Percentiles rank a stretch among this genome's conserved stretches.
Conservation (phyloP, 2,888 invertebrate species). For the Cerceris ruficornis region DNA sequence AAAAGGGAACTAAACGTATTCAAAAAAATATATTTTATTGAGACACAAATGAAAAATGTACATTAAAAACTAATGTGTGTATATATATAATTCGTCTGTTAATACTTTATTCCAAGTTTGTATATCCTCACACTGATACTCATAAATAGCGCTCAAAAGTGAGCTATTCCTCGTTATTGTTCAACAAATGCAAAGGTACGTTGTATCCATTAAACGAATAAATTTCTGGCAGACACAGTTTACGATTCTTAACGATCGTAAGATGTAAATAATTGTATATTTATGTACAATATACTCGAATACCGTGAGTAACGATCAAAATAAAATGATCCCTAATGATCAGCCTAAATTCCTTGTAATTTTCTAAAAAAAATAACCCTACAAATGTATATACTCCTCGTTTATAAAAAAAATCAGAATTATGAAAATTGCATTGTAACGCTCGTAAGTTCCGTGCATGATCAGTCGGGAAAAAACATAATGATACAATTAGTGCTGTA, state of each 20-base stretch:
- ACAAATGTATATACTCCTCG: not conserved
- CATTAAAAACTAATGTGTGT: constrained; percentile 42
- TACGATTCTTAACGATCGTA: not conserved
- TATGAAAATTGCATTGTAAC: not conserved
- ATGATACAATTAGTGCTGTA: constrained; percentile 71
- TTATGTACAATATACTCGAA: constrained; percentile 20
- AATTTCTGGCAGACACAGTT: not conserved
- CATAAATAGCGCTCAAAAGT: constrained; percentile 23
- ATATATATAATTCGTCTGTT: constrained; percentile 15
- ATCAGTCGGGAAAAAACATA: constrained; percentile 28
- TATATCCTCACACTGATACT: not conserved
- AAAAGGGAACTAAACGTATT: constrained; percentile 66
- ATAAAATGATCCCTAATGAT: not conserved
- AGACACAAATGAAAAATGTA: constrained; percentile 61
- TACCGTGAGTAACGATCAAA: not conserved
- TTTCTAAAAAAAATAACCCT: not conserved
- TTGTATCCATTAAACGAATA: not conserved
- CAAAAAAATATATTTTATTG: constrained; percentile 70
- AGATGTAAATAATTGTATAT: not conserved
- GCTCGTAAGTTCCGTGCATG: not conserved
- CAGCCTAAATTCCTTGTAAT: constrained; percentile 15
- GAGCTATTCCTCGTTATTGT: not conserved
- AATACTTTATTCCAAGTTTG: constrained; percentile 28
- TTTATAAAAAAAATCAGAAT: not conserved
- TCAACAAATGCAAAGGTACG: constrained; percentile 2